These are phyloP conservation scores for Aurelia aurita DNA, from an alignment of 30 jellyfish, hydroid and myxozoan genomes.

Conservation along the genomic window DNA sequence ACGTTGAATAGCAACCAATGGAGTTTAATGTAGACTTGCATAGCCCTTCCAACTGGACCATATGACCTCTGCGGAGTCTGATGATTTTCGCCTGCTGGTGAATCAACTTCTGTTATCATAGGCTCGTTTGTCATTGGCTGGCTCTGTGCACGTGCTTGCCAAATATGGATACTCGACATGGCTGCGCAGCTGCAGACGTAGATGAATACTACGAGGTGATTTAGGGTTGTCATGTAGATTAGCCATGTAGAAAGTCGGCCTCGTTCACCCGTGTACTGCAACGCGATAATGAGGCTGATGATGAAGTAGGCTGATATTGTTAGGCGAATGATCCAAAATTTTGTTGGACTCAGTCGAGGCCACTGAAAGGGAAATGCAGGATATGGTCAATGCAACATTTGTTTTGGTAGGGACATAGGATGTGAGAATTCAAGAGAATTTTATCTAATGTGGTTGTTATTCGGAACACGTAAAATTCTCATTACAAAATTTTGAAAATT, in stretches of 20 bases:
- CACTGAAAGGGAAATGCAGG: slow-evolving; percentile 34
- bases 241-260: slow-evolving; percentile 51
- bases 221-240: slow-evolving; percentile 56
- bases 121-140: slow-evolving; percentile 1
- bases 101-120: too few relatives aligned
- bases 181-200: slow-evolving; percentile 53
- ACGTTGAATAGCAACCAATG: slow-evolving; percentile 84
- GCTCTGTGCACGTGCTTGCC: slow-evolving; percentile 26
- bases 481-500: too few relatives aligned
- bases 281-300: slow-evolving; percentile 30
- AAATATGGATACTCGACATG: neutral
- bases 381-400: too few relatives aligned
- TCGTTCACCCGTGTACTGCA: slow-evolving; percentile 13
- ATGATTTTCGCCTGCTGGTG: too few relatives aligned
- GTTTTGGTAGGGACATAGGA: too few relatives aligned
- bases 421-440: too few relatives aligned
- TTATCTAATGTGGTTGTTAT: too few relatives aligned
- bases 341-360: slow-evolving; percentile 25
- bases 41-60: neutral
- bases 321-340: slow-evolving; percentile 61
- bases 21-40: neutral
- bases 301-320: slow-evolving; percentile 27
- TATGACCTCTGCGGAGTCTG: neutral
- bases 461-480: too few relatives aligned
- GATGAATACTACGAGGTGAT: slow-evolving; percentile 62